Evolutionary conservation across 2,797 vertebrate species (phyloP).

Genomic region (Anniella stebbinsi): DNA sequence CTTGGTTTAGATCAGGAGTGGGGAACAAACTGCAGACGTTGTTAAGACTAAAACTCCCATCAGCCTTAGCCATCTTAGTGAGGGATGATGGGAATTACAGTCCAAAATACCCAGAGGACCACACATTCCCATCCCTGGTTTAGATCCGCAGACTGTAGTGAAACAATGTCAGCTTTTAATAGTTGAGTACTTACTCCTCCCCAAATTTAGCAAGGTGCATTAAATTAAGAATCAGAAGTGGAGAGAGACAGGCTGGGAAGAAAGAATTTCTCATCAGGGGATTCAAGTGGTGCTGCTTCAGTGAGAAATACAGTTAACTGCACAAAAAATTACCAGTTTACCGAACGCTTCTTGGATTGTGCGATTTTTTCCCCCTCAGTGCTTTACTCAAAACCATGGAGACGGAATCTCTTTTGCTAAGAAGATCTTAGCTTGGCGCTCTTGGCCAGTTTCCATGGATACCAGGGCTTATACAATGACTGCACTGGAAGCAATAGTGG

Average conservation of each 20-base stretch:
- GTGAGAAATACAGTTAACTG: slow-evolving; percentile 5
- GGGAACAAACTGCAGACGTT: too few relatives aligned
- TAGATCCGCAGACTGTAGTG: slow-evolving; percentile 54
- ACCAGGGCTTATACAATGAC: slow-evolving; percentile 31
- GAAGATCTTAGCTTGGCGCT: slow-evolving; percentile 35
- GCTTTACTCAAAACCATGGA: slow-evolving; percentile 43
- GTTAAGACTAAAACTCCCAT: too few relatives aligned
- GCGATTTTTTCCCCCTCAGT: not conserved
- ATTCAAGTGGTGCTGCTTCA: not conserved
- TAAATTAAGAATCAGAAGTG: not conserved
- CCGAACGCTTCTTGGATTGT: slow-evolving; percentile 16
- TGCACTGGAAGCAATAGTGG: slow-evolving; percentile 44
- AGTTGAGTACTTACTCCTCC: slow-evolving; percentile 22
- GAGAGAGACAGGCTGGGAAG: slow-evolving; percentile 29
- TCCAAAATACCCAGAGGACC: too few relatives aligned
- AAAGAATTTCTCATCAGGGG: not conserved
- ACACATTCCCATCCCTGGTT: not conserved
- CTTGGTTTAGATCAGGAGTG: too few relatives aligned
- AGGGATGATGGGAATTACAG: not conserved
- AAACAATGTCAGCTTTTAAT: slow-evolving; percentile 30
- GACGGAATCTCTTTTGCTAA: slow-evolving; percentile 27
- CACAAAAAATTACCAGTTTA: slow-evolving; percentile 22
- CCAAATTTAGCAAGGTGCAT: not conserved
- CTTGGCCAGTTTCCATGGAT: slow-evolving; percentile 13
- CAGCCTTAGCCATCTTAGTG: not conserved